Evolutionary conservation across 2,888 invertebrate genomes (phyloP).

Genomic region (Alentia gelatinosa): DNA sequence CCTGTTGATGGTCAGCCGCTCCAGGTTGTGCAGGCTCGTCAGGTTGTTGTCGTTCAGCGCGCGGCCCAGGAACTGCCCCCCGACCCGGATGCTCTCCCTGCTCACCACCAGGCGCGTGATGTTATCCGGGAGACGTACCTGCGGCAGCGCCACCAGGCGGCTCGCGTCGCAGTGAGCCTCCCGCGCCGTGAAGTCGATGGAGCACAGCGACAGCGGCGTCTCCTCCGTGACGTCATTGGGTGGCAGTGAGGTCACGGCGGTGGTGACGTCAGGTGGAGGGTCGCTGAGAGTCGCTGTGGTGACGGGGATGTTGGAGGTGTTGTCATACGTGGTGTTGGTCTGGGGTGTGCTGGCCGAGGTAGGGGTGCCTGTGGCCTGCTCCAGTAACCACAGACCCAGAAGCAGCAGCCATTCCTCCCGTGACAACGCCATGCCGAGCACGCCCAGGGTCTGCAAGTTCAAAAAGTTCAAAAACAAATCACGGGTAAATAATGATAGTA

Average conservation of each 20-base stretch:
- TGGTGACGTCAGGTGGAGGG: neutral
- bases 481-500: too few relatives aligned
- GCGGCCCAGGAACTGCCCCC: neutral
- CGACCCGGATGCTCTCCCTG: neutral
- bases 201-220: neutral
- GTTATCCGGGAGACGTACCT: neutral
- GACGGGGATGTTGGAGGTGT: too few relatives aligned
- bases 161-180: neutral
- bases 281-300: neutral
- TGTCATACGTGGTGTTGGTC: neutral
- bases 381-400: neutral
- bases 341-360: neutral
- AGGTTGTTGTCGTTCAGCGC: constrained; percentile 27
- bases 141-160: neutral
- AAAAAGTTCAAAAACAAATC: too few relatives aligned
- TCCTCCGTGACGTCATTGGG: neutral
- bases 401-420: neutral
- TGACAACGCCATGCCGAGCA: neutral
- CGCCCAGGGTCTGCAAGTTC: too few relatives aligned
- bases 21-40: constrained; percentile 5
- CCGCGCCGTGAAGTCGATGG: neutral
- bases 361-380: neutral
- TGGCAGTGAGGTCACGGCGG: neutral
- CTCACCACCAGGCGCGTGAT: neutral
- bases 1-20: constrained; percentile 17